Percentiles rank a stretch among this genome's conserved stretches.
phyloP scores from a whole-genome alignment of 2,888 invertebrate species.

The Athetis lepigone region DNA sequence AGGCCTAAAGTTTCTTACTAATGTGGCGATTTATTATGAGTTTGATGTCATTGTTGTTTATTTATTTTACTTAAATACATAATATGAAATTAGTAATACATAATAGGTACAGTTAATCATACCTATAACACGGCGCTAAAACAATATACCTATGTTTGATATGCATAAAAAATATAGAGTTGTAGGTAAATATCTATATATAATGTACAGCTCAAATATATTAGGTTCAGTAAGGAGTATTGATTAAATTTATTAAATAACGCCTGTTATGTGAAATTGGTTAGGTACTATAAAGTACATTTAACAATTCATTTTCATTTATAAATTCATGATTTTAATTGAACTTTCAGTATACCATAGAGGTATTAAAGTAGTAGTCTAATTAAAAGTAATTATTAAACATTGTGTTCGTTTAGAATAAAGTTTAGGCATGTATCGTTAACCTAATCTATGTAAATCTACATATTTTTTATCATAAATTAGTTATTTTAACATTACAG shows the following conservation, averaged over 20 bases:
- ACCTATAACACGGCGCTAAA: too few species aligned
- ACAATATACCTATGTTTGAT: not conserved
- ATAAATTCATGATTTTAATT: too few species aligned
- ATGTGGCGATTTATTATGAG: not conserved
- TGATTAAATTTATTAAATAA: not conserved
- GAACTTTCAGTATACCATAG: not conserved
- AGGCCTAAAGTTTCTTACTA: constrained; percentile 28
- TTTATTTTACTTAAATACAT: not conserved
- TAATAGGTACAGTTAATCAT: not conserved
- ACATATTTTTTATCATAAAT: constrained; percentile 45
- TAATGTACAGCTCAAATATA: not conserved
- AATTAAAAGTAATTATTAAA: not conserved
- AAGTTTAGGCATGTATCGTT: not conserved
- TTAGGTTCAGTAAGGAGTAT: not conserved
- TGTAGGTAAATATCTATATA: not conserved
- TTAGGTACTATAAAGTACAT: not conserved
- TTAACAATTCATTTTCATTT: not conserved
- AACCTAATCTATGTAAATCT: constrained; percentile 28
- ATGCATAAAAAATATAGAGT: not conserved
- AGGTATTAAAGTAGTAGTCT: too few species aligned
- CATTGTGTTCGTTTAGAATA: not conserved
- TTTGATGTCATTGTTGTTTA: not conserved
- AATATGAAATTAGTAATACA: not conserved
- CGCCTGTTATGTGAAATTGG: too few species aligned
- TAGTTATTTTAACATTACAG: constrained; percentile 28